A percentile compares a stretch with the other conserved stretches of the same genome.
phyloP scores from a whole-genome alignment of 2,888 invertebrate genomes.

The Ecliptopera silaceata region DNA sequence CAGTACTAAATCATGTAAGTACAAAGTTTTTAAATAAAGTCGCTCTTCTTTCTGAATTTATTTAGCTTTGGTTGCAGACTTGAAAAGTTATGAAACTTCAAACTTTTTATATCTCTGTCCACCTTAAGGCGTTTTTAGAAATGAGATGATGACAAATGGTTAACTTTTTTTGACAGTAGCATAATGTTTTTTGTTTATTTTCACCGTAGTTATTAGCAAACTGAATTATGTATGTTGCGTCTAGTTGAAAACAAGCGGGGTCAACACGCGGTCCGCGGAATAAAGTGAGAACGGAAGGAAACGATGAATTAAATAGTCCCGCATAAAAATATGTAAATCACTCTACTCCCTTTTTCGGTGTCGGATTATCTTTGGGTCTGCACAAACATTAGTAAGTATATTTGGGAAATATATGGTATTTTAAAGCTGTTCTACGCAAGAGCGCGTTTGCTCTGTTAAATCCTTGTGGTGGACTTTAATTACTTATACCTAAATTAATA shows the following conservation, averaged over 20 bases:
- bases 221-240: slow-evolving; percentile 37
- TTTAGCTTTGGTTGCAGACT: neutral
- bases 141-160: neutral
- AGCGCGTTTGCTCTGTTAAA: neutral
- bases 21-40: neutral
- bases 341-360: slow-evolving; percentile 20
- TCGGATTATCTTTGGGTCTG: slow-evolving; percentile 27
- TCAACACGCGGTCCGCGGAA: slow-evolving; percentile 32
- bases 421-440: neutral
- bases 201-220: slow-evolving; percentile 25
- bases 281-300: slow-evolving; percentile 33
- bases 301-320: slow-evolving; percentile 28
- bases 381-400: slow-evolving; percentile 21
- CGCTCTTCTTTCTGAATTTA: neutral
- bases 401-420: slow-evolving; percentile 10
- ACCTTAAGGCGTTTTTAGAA: neutral
- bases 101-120: neutral
- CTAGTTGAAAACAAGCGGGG: slow-evolving; percentile 41
- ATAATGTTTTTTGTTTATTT: slow-evolving; percentile 11
- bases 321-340: slow-evolving; percentile 37
- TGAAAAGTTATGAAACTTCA: neutral
- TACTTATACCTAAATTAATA: too few species aligned
- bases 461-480: too few species aligned
- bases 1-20: slow-evolving; percentile 34
- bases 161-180: neutral